A percentile compares a stretch with the other conserved stretches of the same genome.
These are phyloP conservation scores for Periplaneta americana DNA, from an alignment of 1,140 invertebrate species.

Conservation along the genomic window DNA sequence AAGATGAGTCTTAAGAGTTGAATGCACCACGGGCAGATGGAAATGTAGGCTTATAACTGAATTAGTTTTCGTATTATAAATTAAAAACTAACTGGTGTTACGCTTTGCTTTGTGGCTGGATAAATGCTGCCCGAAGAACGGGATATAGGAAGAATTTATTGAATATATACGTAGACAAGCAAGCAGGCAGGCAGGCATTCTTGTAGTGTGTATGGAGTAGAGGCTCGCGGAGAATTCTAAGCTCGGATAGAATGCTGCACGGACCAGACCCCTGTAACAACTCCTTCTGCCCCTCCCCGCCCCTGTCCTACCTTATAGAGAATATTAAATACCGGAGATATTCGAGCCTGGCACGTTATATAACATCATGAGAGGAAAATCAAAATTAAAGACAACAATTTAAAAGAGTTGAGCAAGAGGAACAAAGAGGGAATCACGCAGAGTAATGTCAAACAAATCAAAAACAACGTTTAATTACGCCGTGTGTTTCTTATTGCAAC, in stretches of 20 bases:
- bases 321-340: not conserved
- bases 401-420: not conserved
- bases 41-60: too few species aligned
- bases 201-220: not conserved
- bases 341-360: not conserved
- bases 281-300: not conserved
- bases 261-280: not conserved
- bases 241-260: not conserved
- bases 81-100: not conserved
- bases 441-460: not conserved
- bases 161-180: not conserved
- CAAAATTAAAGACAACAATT: not conserved
- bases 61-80: too few species aligned
- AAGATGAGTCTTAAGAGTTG: too few species aligned
- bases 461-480: not conserved
- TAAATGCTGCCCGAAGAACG: not conserved
- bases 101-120: not conserved
- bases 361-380: not conserved
- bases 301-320: not conserved
- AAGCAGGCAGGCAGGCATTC: not conserved
- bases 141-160: not conserved
- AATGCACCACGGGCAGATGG: too few species aligned
- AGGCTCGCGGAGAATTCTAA: not conserved
- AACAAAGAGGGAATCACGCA: not conserved
- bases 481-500: not conserved